Conservation (phyloP, 2,113 vertebrate genomes). For the Cavia aperea region DNA sequence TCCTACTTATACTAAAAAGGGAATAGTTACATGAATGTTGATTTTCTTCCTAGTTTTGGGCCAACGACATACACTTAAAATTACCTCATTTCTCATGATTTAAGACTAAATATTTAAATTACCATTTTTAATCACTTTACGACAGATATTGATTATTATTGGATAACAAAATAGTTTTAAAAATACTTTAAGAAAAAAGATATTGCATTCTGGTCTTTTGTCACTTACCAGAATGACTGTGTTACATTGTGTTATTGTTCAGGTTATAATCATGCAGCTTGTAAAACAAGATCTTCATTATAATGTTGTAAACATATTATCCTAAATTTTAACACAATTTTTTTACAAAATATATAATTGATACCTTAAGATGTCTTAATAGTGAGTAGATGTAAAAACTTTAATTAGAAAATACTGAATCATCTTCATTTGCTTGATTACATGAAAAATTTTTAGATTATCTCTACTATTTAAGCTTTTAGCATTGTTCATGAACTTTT, state of each 20-base stretch:
- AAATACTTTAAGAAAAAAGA: not conserved
- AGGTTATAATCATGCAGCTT: not conserved
- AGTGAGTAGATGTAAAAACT: slow-evolving; percentile 18
- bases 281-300: not conserved
- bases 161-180: not conserved
- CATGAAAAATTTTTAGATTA: slow-evolving; percentile 9
- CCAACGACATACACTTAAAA: not conserved
- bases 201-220: not conserved
- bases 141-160: not conserved
- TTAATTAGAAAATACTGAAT: slow-evolving; percentile 21
- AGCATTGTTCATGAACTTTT: slow-evolving; percentile 39
- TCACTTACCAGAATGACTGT: not conserved
- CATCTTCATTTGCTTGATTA: slow-evolving; percentile 19
- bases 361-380: slow-evolving; percentile 17
- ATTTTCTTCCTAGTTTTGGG: not conserved
- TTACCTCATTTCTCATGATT: not conserved
- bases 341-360: not conserved
- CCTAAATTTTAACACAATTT: not conserved
- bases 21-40: not conserved
- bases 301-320: not conserved
- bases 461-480: slow-evolving; percentile 33
- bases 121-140: not conserved
- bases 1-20: not conserved
- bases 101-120: not conserved
- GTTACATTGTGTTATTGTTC: not conserved